Evolutionary conservation across 1,140 invertebrate species (phyloP), one percentile per base, ranked within the genome.

Genomic region (Drosophila azteca): DNA sequence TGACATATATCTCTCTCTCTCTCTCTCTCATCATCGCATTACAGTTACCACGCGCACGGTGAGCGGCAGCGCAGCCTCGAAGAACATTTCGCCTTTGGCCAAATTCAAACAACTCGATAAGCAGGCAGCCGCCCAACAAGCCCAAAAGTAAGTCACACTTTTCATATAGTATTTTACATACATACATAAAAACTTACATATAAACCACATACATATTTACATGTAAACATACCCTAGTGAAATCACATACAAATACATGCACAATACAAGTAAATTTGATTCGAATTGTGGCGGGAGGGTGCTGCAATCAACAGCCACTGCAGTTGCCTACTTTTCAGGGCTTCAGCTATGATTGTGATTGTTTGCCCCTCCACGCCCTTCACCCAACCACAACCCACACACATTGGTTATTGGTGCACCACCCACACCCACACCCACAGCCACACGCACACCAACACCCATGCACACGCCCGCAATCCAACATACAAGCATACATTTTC

Each of bases 41-140:
- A 73, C 93, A 96, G 95, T 95, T 85, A 94, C 93, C 78, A 94
- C 94, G 80, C 93, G 92, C 80, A 92, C 93, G 72, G 93, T 92
- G 90, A 93, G 93, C 83, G 92, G 92, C 91, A 92, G 91, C 93
- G 83, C 83, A 68, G 93, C 93, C 88, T 81, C 93, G 63, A 96
- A 96, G 92, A 94, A 95, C 63, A 94, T 96, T 84, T 97, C 96
- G 79, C 95, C 97, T 64, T 97, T 97, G 93, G 95, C 96, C 89
- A 97, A 97, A 93, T 97, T 98, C 93, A 95, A 95, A 90, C 96
- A 97, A 93, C 94, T 97, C 92, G 97, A 98, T 92, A 95, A 95
- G 90, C 95, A 96, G 92, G 81, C 81, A 15, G 96, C 96, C 91
- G 96, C 95, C 84, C 92, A 94, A 61, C 93, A 93, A 89, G 94